Percentiles rank a stretch among this genome's conserved stretches.
Evolutionary conservation across 2,113 vertebrate species (phyloP).

Genomic region (Nanger granti): DNA sequence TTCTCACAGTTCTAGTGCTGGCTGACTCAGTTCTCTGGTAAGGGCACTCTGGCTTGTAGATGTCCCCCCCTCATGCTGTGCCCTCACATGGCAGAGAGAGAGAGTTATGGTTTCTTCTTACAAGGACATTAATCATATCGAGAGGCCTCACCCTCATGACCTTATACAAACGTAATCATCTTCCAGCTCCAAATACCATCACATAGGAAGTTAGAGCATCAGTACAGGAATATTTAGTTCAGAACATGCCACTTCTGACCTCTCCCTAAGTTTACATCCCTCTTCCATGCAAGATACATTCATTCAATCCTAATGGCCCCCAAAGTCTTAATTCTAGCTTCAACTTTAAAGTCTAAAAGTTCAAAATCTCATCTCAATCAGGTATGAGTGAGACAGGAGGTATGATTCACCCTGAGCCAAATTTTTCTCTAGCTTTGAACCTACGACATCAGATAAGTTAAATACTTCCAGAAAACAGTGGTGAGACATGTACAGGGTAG

Average conservation of each 20-base stretch:
- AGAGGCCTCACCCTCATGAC: not conserved
- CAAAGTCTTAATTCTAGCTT: not conserved
- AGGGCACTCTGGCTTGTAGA: not conserved
- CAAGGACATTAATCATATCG: not conserved
- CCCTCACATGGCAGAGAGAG: not conserved
- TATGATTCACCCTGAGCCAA: not conserved
- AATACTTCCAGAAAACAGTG: not conserved
- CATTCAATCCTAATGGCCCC: not conserved
- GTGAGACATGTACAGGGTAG: not conserved
- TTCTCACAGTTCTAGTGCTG: not conserved
- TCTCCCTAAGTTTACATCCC: not conserved
- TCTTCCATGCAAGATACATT: not conserved
- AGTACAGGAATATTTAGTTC: not conserved
- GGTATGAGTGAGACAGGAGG: not conserved
- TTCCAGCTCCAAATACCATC: not conserved
- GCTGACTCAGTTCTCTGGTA: not conserved
- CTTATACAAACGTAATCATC: not conserved
- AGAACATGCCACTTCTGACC: not conserved
- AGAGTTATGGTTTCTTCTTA: not conserved
- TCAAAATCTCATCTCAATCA: conserved; percentile 3
- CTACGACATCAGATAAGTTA: not conserved
- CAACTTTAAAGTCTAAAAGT: not conserved
- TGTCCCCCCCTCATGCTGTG: not conserved
- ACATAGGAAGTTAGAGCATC: not conserved
- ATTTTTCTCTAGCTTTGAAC: conserved; percentile 3